phyloP scores from a whole-genome alignment of 2,797 vertebrate species.

The Silurus lanzhouensis region DNA sequence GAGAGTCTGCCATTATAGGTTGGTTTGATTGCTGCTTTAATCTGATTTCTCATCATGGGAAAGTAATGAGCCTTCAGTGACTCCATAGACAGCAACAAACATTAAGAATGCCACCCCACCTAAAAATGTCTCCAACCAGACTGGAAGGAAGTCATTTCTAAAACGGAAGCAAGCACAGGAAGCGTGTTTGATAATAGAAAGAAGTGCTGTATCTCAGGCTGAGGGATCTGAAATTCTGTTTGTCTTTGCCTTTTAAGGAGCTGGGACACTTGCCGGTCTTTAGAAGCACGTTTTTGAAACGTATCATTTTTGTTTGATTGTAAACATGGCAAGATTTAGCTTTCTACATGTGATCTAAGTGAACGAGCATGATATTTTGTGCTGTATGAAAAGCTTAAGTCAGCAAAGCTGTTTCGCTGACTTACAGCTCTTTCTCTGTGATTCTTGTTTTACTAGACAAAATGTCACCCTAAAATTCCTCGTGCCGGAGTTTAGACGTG shows the following conservation, averaged over 20 bases:
- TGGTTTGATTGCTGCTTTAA: neutral
- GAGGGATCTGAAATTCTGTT: constrained; percentile 60
- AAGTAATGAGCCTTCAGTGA: constrained; percentile 41
- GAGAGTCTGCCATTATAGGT: neutral
- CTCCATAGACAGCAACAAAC: constrained; percentile 55
- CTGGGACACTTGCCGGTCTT: constrained; percentile 44
- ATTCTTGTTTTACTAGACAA: constrained; percentile 54
- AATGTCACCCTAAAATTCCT: constrained; percentile 44
- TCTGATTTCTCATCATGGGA: constrained; percentile 42
- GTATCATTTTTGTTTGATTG: constrained; percentile 52
- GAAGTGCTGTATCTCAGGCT: constrained; percentile 61
- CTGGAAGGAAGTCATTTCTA: constrained; percentile 81
- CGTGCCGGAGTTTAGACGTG: neutral
- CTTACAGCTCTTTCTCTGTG: constrained; percentile 25
- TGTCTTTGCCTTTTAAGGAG: constrained; percentile 75
- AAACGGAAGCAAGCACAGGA: constrained; percentile 66
- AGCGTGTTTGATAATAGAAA: constrained; percentile 60
- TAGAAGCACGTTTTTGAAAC: constrained; percentile 39
- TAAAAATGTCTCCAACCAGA: constrained; percentile 70
- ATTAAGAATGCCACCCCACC: constrained; percentile 69
- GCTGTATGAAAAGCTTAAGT: constrained; percentile 61
- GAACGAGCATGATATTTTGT: constrained; percentile 48
- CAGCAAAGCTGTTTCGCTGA: constrained; percentile 64
- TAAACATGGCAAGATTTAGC: constrained; percentile 18
- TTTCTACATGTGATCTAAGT: constrained; percentile 53